Base-by-base conservation (phyloP, 2,113 vertebrate genomes). In the Pseudonaja textilis region DNA sequence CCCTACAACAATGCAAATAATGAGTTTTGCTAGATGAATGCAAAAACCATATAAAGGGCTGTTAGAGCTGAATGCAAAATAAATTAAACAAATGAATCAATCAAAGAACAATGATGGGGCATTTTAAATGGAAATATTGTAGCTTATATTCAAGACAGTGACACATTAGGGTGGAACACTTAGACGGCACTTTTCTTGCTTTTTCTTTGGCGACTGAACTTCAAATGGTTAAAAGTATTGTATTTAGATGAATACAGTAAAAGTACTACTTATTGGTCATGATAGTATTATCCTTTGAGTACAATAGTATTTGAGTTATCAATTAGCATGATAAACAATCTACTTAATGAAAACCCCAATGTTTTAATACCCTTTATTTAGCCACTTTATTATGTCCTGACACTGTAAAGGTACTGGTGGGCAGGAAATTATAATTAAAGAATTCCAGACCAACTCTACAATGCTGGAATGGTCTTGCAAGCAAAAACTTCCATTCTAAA, bases 71-170 rank as follows among this genome's bases (percentile, higher is more conserved):
- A 93, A 20, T 57, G 64, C 0, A 6, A 95, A 94, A 93, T 4
- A 90, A 93, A 91, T 96, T 87, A 95, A 90, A 93, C 93, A 88
- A 96, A 96, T 93, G 86, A 96, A 96, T 96, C 95, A 92, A 93
- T 89, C 90, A 56, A 92, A 93, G 93, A 96, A 95, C 95, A 94
- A 85, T 96, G 94, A 39, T 93, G 87, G 93, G 64, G 89, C 94
- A 61, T 94, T 94, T 94, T 89, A 88, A 34, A 26, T 91, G 94
- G 93, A 93, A 57, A 93, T 89, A 34, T 0, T 1, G 87, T 64
- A 92, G 93, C 95, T 96, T 94, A 93, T 93, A 96, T 95, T 87
- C 55, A 87, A 85, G 23, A 81, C 39, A 92, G 52, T 20, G 18
- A 57, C 69, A 50, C 18, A 45, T 81, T 94, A 91, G 29, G 59